Evolutionary conservation across 2,113 vertebrate genomes (phyloP).

Genomic region (Salvelinus fontinalis): DNA sequence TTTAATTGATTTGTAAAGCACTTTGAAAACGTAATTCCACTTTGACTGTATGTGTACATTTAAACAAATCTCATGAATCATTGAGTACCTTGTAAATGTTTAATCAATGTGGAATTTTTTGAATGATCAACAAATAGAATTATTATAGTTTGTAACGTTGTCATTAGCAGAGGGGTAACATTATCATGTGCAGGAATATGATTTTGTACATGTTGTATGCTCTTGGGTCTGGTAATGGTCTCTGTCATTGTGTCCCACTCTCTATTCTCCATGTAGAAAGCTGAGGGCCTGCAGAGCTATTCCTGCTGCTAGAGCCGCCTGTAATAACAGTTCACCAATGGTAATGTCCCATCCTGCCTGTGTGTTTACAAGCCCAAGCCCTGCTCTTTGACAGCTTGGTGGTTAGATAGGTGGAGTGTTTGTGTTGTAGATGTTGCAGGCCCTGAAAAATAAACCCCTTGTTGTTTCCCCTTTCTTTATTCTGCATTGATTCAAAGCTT

Average conservation of each 20-base stretch:
- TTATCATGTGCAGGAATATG: background rate
- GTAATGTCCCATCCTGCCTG: conserved; percentile 6
- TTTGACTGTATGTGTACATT: conserved; percentile 4
- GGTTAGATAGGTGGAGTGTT: conserved; percentile 49
- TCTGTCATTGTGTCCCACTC: background rate
- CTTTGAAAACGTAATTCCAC: too few relatives aligned
- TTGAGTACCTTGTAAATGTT: conserved; percentile 26
- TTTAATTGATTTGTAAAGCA: background rate
- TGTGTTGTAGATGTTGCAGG: conserved; percentile 36
- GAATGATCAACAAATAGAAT: conserved; percentile 18
- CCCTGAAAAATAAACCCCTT: conserved; percentile 33
- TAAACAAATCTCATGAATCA: conserved; percentile 24
- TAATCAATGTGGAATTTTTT: conserved; percentile 16
- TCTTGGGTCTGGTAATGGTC: background rate
- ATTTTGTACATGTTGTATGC: background rate
- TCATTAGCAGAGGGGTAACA: background rate
- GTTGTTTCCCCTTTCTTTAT: conserved; percentile 31
- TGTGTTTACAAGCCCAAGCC: conserved; percentile 15
- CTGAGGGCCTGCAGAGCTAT: background rate
- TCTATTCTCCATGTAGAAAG: background rate
- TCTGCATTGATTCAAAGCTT: conserved; percentile 2
- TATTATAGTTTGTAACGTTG: background rate
- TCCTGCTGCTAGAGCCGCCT: background rate
- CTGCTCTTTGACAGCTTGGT: conserved; percentile 41
- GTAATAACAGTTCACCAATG: conserved; percentile 1